Conservation (phyloP, 64 coral and sea anemone species). For the Porites lutea region DNA sequence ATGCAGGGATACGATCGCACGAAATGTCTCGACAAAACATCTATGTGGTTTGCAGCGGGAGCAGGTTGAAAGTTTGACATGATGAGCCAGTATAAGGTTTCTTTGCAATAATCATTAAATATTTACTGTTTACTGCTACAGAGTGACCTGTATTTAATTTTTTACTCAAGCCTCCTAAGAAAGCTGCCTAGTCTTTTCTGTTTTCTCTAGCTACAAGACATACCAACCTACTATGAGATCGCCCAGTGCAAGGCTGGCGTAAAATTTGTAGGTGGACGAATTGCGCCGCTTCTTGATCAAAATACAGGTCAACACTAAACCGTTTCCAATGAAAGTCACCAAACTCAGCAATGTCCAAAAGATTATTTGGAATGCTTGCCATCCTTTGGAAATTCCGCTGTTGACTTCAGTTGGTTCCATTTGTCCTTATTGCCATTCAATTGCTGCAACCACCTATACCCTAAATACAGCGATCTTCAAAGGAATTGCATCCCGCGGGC, state of each 20-base stretch:
- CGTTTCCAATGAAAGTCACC: slow-evolving; percentile 4
- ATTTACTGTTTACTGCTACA: too few species aligned
- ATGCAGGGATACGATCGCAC: too few species aligned
- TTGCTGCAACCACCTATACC: neutral
- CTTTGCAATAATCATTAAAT: too few species aligned
- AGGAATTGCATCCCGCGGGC: too few species aligned
- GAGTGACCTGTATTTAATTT: too few species aligned
- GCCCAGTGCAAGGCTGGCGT: slow-evolving; percentile 18
- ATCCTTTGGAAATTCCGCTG: neutral
- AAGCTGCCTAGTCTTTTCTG: too few species aligned
- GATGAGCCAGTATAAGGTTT: too few species aligned
- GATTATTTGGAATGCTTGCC: slow-evolving; percentile 41
- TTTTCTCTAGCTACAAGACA: neutral
- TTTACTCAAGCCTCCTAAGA: too few species aligned
- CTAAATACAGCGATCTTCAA: neutral
- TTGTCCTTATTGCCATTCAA: neutral
- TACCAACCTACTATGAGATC: slow-evolving; percentile 34
- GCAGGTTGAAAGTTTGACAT: too few species aligned
- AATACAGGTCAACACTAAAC: slow-evolving; percentile 10
- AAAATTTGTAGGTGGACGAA: slow-evolving; percentile 39
- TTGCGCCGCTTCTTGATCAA: neutral
- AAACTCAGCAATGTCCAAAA: slow-evolving; percentile 34
- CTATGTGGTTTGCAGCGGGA: too few species aligned
- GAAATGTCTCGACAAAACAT: too few species aligned
- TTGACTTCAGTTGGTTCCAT: neutral